These are phyloP conservation scores for Manacus vitellinus DNA, from an alignment of 2,113 vertebrate genomes.

Conservation along the genomic window DNA sequence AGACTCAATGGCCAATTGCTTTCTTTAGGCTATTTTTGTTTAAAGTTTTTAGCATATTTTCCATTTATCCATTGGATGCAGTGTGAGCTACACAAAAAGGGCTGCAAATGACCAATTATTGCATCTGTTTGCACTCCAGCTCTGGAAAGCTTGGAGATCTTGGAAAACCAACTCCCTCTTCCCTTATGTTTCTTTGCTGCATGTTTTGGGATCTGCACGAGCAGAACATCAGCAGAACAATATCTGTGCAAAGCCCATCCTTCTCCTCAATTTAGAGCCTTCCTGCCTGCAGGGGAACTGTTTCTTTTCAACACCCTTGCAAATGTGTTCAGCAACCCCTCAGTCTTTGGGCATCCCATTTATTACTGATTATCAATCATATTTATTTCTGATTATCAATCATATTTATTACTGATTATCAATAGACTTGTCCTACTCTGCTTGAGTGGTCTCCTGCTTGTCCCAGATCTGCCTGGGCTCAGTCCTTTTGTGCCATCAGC, in stretches of 20 bases:
- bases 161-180: not conserved
- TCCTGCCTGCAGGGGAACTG: not conserved
- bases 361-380: not conserved
- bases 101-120: not conserved
- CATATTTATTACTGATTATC: not conserved
- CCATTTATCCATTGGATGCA: not conserved
- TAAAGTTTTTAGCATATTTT: not conserved
- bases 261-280: not conserved
- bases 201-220: not conserved
- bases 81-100: not conserved
- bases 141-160: not conserved
- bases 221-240: not conserved
- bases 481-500: not conserved
- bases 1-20: not conserved
- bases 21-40: not conserved
- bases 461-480: not conserved
- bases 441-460: not conserved
- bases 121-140: not conserved
- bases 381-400: not conserved
- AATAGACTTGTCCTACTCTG: not conserved
- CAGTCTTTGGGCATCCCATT: rapidly evolving
- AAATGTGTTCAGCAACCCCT: not conserved
- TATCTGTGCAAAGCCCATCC: not conserved
- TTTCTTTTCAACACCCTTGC: not conserved
- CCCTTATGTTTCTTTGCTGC: not conserved